Evolutionary conservation across 2,113 vertebrate species (phyloP).

Genomic region (Danionella cerebrum): DNA sequence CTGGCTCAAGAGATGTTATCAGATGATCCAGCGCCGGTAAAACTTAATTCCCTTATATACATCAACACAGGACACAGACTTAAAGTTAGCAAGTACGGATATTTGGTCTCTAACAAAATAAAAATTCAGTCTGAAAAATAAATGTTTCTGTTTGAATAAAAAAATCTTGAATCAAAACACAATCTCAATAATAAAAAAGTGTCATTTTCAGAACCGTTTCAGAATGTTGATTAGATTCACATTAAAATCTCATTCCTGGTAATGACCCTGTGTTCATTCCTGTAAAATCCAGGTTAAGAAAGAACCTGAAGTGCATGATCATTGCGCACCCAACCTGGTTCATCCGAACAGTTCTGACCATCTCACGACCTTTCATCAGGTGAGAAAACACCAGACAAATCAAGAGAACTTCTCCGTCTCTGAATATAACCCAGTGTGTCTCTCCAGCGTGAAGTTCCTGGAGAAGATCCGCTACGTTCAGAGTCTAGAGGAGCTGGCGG

Average conservation of each 20-base stretch:
- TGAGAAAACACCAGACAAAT: constrained; percentile 39
- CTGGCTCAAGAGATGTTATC: constrained; percentile 97
- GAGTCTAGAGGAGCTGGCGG: constrained; percentile 79
- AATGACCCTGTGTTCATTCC: constrained; percentile 36
- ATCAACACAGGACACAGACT: not conserved
- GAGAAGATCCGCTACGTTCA: constrained; percentile 88
- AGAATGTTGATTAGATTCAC: too few species aligned
- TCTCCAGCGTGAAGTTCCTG: constrained; percentile 84
- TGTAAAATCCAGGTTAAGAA: constrained; percentile 72
- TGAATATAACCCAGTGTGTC: too few species aligned
- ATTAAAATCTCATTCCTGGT: too few species aligned
- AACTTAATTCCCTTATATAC: not conserved
- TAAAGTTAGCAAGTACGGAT: too few species aligned
- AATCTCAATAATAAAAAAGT: too few species aligned
- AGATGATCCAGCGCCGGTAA: constrained; percentile 94
- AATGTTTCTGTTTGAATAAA: too few species aligned
- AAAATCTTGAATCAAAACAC: too few species aligned
- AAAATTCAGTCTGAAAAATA: too few species aligned
- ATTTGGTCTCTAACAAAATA: too few species aligned
- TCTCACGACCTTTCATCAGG: constrained; percentile 95
- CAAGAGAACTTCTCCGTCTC: too few species aligned
- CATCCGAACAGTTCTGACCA: constrained; percentile 86
- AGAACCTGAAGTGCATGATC: constrained; percentile 89
- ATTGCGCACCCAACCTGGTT: constrained; percentile 94
- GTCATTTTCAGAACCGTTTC: too few species aligned